phyloP scores from a whole-genome alignment of 2,888 invertebrate species.

The Euplexia lucipara region DNA sequence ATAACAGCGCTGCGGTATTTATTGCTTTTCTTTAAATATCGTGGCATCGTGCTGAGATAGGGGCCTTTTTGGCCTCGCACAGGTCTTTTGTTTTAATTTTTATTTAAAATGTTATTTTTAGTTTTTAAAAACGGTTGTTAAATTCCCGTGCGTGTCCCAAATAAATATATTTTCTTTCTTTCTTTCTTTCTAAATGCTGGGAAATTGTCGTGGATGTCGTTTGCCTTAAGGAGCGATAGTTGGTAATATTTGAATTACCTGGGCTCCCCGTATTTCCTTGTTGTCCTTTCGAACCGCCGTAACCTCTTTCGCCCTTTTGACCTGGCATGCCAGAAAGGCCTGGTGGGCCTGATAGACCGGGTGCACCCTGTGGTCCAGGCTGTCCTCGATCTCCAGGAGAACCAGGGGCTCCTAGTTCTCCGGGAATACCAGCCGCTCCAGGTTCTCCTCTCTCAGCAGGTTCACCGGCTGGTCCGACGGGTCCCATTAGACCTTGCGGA shows the following conservation, averaged over 20 bases:
- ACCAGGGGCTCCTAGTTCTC: slow-evolving; percentile 94
- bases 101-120: too few relatives aligned
- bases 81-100: too few relatives aligned
- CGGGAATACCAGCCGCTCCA: slow-evolving; percentile 93
- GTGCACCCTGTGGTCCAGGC: slow-evolving; percentile 93
- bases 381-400: slow-evolving; percentile 94
- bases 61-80: too few relatives aligned
- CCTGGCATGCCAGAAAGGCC: slow-evolving; percentile 94
- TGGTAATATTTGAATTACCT: slow-evolving; percentile 76
- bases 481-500: slow-evolving; percentile 94
- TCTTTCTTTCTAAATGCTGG: too few relatives aligned
- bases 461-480: slow-evolving; percentile 95
- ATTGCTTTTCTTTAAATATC: too few relatives aligned
- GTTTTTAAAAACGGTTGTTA: too few relatives aligned
- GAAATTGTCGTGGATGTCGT: too few relatives aligned
- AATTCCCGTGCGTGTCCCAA: too few relatives aligned
- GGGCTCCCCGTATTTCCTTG: slow-evolving; percentile 93
- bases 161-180: too few relatives aligned
- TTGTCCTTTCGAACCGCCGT: slow-evolving; percentile 93
- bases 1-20: too few relatives aligned
- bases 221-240: too few relatives aligned
- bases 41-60: too few relatives aligned
- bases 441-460: slow-evolving; percentile 95
- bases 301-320: slow-evolving; percentile 94
- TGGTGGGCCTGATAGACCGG: slow-evolving; percentile 93